phyloP scores from a whole-genome alignment of 2,797 vertebrate species.

The Otolemur crassicaudatus region DNA sequence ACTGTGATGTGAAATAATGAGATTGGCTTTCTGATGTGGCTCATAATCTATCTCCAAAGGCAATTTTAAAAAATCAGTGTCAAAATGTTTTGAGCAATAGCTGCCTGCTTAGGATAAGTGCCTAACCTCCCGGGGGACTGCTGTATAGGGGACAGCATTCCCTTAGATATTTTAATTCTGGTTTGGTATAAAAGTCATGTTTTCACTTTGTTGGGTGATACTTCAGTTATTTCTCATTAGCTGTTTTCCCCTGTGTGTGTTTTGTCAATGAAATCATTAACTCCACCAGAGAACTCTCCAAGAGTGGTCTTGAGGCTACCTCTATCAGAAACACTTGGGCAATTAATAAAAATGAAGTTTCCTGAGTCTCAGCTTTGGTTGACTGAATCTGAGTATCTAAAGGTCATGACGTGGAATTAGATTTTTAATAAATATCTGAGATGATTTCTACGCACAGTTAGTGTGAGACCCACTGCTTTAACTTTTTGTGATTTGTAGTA shows the following conservation, averaged over 20 bases:
- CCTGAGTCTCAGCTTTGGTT: neutral
- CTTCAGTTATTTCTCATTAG: neutral
- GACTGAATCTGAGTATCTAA: neutral
- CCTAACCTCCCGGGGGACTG: neutral
- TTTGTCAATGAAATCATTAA: neutral
- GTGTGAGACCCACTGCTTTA: neutral
- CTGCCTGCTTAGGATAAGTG: conserved; percentile 9
- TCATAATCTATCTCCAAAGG: conserved; percentile 63
- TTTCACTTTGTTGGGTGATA: conserved; percentile 27
- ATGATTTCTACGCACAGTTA: neutral
- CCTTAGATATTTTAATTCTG: conserved; percentile 16
- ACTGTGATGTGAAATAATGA: conserved; percentile 71
- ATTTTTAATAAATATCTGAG: neutral
- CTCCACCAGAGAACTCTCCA: neutral
- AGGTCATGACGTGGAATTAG: neutral
- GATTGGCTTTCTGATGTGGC: conserved; percentile 62
- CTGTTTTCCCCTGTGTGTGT: neutral
- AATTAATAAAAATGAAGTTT: neutral
- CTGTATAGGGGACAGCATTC: neutral
- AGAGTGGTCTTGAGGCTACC: neutral
- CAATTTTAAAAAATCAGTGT: conserved; percentile 53
- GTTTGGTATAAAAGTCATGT: neutral
- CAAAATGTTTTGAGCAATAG: conserved; percentile 34
- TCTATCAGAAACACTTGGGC: neutral
- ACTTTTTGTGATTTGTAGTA: neutral